A percentile compares a stretch with the other conserved stretches of the same genome.
Evolutionary conservation across 1,140 invertebrate genomes (phyloP).

Genomic region (Zeugodacus cucurbitae): DNA sequence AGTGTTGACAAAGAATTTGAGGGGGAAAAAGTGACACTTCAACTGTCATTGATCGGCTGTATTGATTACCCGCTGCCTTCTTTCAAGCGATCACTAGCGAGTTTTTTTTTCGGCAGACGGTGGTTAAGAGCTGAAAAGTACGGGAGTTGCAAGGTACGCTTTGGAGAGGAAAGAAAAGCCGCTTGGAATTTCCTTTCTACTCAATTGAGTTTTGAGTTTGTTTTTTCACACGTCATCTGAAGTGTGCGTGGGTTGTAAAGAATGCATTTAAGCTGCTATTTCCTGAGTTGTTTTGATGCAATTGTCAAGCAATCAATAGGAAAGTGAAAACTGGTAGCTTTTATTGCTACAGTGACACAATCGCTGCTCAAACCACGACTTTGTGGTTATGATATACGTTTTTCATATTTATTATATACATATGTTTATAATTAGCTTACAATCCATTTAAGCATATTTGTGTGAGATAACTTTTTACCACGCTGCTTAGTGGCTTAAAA

Average conservation of each 20-base stretch:
- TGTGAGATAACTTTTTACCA: neutral
- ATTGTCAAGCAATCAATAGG: neutral
- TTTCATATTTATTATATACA: neutral
- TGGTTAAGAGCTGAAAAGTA: neutral
- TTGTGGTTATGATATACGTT: neutral
- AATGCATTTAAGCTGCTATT: neutral
- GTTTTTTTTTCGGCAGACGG: neutral
- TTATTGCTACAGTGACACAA: neutral
- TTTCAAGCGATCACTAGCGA: neutral
- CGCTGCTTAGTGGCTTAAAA: neutral
- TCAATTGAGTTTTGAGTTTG: neutral
- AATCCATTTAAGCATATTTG: neutral
- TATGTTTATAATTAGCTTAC: neutral
- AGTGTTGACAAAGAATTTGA: neutral
- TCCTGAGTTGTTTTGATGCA: neutral
- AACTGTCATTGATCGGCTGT: neutral
- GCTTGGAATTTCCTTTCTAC: neutral
- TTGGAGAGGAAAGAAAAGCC: neutral
- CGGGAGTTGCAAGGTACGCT: neutral
- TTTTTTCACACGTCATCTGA: neutral
- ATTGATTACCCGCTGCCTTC: conserved; percentile 13
- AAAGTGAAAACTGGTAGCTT: neutral
- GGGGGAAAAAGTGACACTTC: neutral
- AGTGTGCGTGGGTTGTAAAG: neutral
- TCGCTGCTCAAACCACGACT: neutral